Evolutionary conservation across 2,888 invertebrate species (phyloP), one percentile per base, ranked within the genome.

Genomic region (Drosophila quasianomalipes): DNA sequence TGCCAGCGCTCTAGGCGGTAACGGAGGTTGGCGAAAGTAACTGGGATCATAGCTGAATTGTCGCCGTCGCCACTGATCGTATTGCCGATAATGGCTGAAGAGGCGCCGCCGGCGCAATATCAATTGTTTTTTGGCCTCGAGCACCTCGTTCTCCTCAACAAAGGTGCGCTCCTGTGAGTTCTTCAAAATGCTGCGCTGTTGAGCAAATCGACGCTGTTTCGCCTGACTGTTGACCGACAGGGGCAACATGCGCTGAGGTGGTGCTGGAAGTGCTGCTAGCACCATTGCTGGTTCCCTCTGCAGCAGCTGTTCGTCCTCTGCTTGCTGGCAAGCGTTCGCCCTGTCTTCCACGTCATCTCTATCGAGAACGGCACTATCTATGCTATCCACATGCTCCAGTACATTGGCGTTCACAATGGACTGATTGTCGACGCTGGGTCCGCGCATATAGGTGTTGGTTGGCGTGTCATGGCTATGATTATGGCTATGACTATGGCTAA

Each of bases 31-130:
- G 70, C 93, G 93, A 84, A 92, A 92, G 80, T 92, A 92, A 74
- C 92, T 92, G 69, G 93, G 92, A 83, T 93, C 93, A 72, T 92
- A 93, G 85, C 93, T 93, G 74, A 93, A 93, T 79, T 93, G 93
- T 59, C 92, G 92, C 70, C 92, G 90, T 47, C 93, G 92, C 93
- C 93, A 93, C 82, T 93, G 93, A 73, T 93, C 93, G 70, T 93
- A 93, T 75, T 93, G 93, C 31, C 93, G 89, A 76, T 93, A 92
- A 74, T 93, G 93, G 79, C 93, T 93, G 69, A 93, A 93, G 26
- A 93, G 89, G 19, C 93, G 90, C 26, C 93, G 88, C 14, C 92
- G 90, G 4, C 92, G 91, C 81, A 93, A 78, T 58, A 93, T 93
- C 66, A 93, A 79, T 82, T 93, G 92, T 79, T 92, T 92, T 73